Conservation (phyloP, 2,113 vertebrate species). For the Centropus unirufus region DNA sequence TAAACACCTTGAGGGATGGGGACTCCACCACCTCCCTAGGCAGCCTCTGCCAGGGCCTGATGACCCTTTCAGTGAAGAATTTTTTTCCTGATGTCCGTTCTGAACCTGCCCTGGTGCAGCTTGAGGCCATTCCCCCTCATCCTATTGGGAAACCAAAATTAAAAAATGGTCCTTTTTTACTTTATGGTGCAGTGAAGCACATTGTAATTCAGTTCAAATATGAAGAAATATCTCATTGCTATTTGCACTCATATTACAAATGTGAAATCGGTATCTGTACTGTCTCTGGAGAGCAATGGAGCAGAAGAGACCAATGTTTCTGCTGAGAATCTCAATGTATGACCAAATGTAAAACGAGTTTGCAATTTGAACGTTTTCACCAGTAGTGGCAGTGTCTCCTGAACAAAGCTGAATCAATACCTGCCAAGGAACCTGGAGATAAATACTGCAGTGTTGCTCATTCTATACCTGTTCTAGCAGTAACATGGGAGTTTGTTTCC, state of each 20-base stretch:
- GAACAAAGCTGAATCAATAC: neutral
- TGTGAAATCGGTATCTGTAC: neutral
- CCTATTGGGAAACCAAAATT: neutral
- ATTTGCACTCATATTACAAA: neutral
- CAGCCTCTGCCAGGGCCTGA: too few species aligned
- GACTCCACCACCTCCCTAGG: too few species aligned
- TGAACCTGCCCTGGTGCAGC: too few species aligned
- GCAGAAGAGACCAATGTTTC: neutral
- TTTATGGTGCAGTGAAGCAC: neutral
- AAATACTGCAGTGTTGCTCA: neutral
- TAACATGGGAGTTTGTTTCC: neutral
- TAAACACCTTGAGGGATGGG: too few species aligned
- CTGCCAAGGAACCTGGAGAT: neutral
- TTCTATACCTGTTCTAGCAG: neutral
- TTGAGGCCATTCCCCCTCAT: too few species aligned
- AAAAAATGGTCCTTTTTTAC: neutral
- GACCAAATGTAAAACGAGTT: neutral
- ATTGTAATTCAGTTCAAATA: neutral
- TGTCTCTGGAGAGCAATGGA: neutral
- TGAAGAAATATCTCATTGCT: neutral
- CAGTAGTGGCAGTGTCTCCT: neutral
- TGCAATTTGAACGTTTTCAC: neutral
- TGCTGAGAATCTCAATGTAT: neutral
- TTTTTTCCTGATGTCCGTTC: too few species aligned
- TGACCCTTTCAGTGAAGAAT: too few species aligned